Evolutionary conservation across 2,888 invertebrate genomes (phyloP).

Genomic region (Troides helena): DNA sequence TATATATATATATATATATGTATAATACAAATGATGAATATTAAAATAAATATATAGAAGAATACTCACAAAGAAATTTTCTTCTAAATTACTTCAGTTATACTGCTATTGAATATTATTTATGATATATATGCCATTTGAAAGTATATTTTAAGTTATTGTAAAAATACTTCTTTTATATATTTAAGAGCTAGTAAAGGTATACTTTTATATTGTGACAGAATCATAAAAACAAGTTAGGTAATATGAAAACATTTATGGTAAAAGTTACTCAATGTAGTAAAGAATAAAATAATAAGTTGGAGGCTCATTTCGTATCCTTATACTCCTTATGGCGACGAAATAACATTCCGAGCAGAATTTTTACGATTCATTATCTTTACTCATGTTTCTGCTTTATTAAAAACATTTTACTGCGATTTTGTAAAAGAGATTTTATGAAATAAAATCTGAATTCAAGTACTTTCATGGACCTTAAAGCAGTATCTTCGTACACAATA

Average conservation of each 20-base stretch:
- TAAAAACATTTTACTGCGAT: neutral
- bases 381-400: neutral
- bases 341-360: neutral
- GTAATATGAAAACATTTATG: constrained; percentile 4
- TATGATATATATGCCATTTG: too few relatives aligned
- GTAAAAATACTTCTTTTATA: too few relatives aligned
- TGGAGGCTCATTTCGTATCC: constrained; percentile 1
- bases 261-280: constrained; percentile 11
- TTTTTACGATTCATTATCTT: neutral
- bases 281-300: constrained; percentile 17
- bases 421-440: neutral
- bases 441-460: neutral
- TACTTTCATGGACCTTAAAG: neutral
- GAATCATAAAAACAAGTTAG: neutral
- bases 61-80: too few relatives aligned
- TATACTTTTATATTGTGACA: too few relatives aligned
- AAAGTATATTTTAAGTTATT: too few relatives aligned
- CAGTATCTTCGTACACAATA: too few relatives aligned
- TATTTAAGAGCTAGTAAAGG: too few relatives aligned
- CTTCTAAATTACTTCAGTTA: too few relatives aligned
- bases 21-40: too few relatives aligned
- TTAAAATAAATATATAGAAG: too few relatives aligned
- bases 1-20: too few relatives aligned
- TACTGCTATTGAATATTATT: too few relatives aligned
- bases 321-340: neutral